phyloP scores from a whole-genome alignment of 2,113 vertebrate species.

The Suncus etruscus region DNA sequence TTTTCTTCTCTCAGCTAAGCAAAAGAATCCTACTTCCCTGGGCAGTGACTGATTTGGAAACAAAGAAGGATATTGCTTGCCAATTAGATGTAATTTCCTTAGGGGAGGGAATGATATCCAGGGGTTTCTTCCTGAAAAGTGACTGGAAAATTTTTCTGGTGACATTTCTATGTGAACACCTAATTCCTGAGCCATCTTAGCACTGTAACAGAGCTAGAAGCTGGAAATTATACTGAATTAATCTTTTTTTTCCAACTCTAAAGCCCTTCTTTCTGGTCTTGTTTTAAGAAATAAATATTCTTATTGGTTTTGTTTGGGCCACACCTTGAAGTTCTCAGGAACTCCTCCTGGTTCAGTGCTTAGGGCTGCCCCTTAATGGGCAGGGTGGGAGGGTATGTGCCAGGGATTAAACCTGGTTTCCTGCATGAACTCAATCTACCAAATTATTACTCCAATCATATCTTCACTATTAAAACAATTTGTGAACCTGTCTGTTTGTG shows the following conservation, averaged over 20 bases:
- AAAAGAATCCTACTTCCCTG: background rate
- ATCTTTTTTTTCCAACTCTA: background rate
- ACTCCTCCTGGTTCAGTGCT: too few species aligned
- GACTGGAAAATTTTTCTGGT: background rate
- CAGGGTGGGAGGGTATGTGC: too few species aligned
- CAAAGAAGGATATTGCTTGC: background rate
- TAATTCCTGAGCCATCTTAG: background rate
- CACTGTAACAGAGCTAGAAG: background rate
- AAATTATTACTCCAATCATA: too few species aligned
- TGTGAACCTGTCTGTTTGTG: too few species aligned
- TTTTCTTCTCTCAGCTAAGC: background rate
- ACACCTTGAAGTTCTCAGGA: too few species aligned
- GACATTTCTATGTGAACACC: background rate
- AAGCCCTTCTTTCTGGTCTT: background rate
- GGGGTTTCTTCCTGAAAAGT: constrained; percentile 30
- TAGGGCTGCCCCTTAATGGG: too few species aligned
- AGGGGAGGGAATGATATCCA: background rate
- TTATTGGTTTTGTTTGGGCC: background rate
- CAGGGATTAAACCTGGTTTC: too few species aligned
- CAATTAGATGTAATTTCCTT: background rate
- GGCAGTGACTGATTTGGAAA: constrained; percentile 1
- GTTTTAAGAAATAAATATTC: background rate
- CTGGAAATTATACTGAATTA: background rate
- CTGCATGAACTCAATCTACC: too few species aligned
- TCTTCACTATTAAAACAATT: too few species aligned